phyloP scores from a whole-genome alignment of 1,140 invertebrate genomes.

The Drosophila guanche region DNA sequence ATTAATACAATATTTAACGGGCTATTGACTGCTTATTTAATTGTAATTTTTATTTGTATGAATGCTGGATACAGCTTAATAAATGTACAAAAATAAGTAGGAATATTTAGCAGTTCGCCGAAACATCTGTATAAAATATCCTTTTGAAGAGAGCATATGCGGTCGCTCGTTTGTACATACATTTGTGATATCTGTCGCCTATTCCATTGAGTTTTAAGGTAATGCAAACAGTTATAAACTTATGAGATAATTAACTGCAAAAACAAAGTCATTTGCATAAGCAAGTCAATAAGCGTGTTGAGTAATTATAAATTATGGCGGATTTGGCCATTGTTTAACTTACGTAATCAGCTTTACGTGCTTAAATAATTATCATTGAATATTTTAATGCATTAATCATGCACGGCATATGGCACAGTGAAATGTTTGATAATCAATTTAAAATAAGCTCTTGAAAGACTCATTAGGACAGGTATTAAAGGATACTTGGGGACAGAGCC shows the following conservation, averaged over 20 bases:
- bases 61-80: constrained; percentile 9
- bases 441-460: not conserved
- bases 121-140: constrained; percentile 34
- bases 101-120: constrained; percentile 37
- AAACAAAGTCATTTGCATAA: constrained; percentile 63
- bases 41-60: constrained; percentile 21
- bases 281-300: constrained; percentile 62
- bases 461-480: not conserved
- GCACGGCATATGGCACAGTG: constrained; percentile 6
- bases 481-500: not conserved
- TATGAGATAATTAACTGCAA: constrained; percentile 64
- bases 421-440: not conserved
- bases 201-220: constrained; percentile 33
- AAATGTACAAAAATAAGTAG: constrained; percentile 22
- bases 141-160: constrained; percentile 18
- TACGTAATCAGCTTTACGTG: constrained; percentile 59
- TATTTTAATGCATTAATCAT: constrained; percentile 54
- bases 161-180: not conserved
- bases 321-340: constrained; percentile 55
- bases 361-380: constrained; percentile 62
- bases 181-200: not conserved
- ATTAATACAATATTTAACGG: constrained; percentile 54
- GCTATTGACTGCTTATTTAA: constrained; percentile 49
- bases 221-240: constrained; percentile 56
- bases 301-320: constrained; percentile 70